These are phyloP conservation scores for Vulpes vulpes DNA, from an alignment of 2,113 vertebrate species.

Conservation along the genomic window DNA sequence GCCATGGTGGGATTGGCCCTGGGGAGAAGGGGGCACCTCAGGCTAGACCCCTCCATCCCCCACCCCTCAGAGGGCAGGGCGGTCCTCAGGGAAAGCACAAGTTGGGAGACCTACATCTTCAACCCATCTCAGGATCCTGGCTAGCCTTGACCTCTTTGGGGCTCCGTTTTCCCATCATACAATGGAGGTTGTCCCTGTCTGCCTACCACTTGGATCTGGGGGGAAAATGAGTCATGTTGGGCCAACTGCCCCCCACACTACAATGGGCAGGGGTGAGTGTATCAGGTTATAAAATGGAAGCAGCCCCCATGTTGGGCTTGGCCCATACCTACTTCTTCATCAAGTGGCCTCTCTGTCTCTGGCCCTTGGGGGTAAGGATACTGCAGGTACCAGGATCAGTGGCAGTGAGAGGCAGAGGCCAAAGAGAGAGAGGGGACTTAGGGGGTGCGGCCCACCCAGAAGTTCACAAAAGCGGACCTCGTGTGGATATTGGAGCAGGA, in stretches of 20 bases:
- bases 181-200: neutral
- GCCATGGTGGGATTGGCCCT: neutral
- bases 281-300: neutral
- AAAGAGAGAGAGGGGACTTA: neutral
- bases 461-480: neutral
- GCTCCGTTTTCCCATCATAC: neutral
- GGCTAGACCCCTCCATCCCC: neutral
- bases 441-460: rapidly evolving
- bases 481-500: neutral
- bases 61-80: neutral
- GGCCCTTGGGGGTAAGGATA: neutral
- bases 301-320: neutral
- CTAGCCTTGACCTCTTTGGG: neutral
- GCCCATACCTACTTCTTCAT: neutral
- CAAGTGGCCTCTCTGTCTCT: neutral
- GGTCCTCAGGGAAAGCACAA: constrained; percentile 35
- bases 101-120: neutral
- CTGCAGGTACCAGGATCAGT: neutral
- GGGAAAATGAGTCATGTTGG: neutral
- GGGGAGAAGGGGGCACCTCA: neutral
- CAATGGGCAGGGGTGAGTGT: neutral
- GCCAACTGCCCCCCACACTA: too few species aligned
- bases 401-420: neutral
- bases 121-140: neutral
- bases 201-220: neutral